phyloP scores from a whole-genome alignment of 2,113 vertebrate species.

The Callospermophilus lateralis region DNA sequence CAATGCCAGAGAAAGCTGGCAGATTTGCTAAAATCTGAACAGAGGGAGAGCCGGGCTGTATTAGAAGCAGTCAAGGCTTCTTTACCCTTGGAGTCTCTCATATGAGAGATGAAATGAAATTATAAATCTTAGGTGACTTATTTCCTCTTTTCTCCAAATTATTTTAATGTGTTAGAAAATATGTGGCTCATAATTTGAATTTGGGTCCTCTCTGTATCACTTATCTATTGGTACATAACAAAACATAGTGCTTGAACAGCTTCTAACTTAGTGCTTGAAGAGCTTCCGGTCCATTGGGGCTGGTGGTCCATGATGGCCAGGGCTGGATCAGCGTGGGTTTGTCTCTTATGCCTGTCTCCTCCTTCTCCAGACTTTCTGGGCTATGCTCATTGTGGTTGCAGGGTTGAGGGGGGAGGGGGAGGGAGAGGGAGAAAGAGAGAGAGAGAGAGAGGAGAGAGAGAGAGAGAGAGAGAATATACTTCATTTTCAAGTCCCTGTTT shows the following conservation, averaged over 20 bases:
- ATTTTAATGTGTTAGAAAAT: constrained; percentile 23
- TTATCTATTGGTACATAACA: not conserved
- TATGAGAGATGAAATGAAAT: constrained; percentile 41
- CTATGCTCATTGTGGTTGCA: not conserved
- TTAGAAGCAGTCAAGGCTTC: constrained; percentile 7
- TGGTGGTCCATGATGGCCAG: not conserved
- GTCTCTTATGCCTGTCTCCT: not conserved
- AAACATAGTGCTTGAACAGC: not conserved
- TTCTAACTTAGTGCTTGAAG: not conserved
- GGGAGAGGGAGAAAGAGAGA: not conserved
- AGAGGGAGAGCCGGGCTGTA: constrained; percentile 16
- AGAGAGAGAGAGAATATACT: not conserved
- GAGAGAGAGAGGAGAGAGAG: not conserved
- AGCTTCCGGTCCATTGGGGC: not conserved
- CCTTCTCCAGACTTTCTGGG: not conserved
- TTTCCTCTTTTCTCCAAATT: constrained; percentile 7
- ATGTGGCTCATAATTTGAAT: not conserved
- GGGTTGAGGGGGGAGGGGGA: not conserved
- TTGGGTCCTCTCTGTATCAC: not conserved
- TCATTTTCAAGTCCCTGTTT: not conserved
- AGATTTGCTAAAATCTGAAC: constrained; percentile 54
- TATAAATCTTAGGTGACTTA: constrained; percentile 53
- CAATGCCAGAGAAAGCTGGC: constrained; percentile 41
- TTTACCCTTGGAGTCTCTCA: constrained; percentile 60
- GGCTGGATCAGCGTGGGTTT: not conserved